phyloP scores from a whole-genome alignment of 2,888 invertebrate genomes.

The Noctua janthina region DNA sequence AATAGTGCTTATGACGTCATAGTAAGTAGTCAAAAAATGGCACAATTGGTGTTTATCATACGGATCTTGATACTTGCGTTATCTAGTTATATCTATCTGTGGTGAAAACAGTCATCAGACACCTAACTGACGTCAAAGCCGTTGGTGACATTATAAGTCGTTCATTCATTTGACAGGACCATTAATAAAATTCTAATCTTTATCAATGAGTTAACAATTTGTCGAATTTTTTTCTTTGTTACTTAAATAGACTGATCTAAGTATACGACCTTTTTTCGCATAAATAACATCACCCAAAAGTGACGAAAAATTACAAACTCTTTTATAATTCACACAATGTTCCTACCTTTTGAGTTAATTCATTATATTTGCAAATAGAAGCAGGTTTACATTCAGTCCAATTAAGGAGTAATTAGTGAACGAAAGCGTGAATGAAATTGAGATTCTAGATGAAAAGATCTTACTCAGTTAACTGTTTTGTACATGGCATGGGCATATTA shows the following conservation, averaged over 20 bases:
- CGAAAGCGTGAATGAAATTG: conserved; percentile 38
- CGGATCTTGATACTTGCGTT: too few relatives aligned
- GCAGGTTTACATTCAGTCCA: conserved; percentile 31
- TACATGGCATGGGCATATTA: background rate
- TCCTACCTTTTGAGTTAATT: background rate
- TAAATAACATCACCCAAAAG: background rate
- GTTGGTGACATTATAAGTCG: background rate
- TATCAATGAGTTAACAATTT: background rate
- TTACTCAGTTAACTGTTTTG: background rate
- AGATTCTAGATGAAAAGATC: conserved; percentile 2
- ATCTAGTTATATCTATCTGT: too few relatives aligned
- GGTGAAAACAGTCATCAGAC: background rate
- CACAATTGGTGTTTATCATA: too few relatives aligned
- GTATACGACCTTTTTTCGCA: background rate
- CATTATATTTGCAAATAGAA: conserved; percentile 13
- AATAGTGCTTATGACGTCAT: too few relatives aligned
- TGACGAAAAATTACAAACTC: conserved; percentile 7
- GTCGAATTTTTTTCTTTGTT: background rate
- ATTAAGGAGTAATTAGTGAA: conserved; percentile 42
- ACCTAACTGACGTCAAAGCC: background rate
- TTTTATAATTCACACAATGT: conserved; percentile 18
- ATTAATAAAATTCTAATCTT: conserved; percentile 26
- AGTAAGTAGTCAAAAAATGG: too few relatives aligned
- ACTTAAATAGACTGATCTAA: background rate
- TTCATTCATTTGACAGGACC: conserved; percentile 24